These are phyloP conservation scores for Pseudococcus viburni DNA, from an alignment of 2,888 invertebrate species.

Conservation along the genomic window DNA sequence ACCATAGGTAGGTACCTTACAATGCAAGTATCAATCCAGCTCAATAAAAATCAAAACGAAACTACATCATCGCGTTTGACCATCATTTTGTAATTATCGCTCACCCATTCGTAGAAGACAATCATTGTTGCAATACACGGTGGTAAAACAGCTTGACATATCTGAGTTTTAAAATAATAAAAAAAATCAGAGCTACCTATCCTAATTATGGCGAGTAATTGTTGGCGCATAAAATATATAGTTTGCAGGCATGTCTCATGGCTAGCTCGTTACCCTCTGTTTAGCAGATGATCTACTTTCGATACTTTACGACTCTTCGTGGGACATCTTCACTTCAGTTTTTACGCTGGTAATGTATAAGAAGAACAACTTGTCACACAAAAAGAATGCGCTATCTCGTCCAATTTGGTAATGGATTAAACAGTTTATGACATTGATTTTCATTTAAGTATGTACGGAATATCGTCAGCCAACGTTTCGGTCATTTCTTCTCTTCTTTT, in stretches of 20 bases:
- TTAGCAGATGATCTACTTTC: slow-evolving; percentile 57
- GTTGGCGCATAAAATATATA: slow-evolving; percentile 43
- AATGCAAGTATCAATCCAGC: background rate
- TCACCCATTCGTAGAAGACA: slow-evolving; percentile 7
- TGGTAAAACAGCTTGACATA: slow-evolving; percentile 37
- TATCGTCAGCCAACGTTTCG: background rate
- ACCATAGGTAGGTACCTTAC: background rate
- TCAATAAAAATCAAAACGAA: slow-evolving; percentile 5
- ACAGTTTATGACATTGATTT: slow-evolving; percentile 41
- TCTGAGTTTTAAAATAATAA: slow-evolving; percentile 52
- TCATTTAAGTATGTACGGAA: background rate
- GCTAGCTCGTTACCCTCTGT: slow-evolving; percentile 51
- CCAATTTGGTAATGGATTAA: slow-evolving; percentile 53
- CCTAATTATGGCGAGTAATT: slow-evolving; percentile 49
- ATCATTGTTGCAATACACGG: slow-evolving; percentile 19
- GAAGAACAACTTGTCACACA: slow-evolving; percentile 39
- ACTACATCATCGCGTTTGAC: background rate
- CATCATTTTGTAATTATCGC: slow-evolving; percentile 30
- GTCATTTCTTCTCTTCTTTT: background rate
- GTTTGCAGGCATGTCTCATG: slow-evolving; percentile 39
- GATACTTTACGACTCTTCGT: slow-evolving; percentile 43
- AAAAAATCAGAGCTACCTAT: background rate
- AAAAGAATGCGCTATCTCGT: slow-evolving; percentile 46
- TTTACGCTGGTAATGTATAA: slow-evolving; percentile 23
- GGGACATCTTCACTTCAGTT: slow-evolving; percentile 38